Base-by-base conservation (phyloP, 2,888 invertebrate species). In the Cremastobaeus sp. region DNA sequence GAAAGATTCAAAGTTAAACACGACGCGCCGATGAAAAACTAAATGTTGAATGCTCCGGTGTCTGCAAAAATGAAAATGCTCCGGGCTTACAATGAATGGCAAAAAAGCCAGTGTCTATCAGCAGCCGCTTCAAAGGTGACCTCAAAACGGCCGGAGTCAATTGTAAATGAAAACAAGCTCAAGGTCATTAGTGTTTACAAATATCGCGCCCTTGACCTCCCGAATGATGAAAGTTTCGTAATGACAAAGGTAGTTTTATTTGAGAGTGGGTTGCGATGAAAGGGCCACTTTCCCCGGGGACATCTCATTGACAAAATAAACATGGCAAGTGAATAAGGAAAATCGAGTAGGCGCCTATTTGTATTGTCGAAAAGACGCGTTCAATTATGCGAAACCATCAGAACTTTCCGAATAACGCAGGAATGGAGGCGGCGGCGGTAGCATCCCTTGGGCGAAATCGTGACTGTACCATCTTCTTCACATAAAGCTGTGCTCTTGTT, bases 341-440 rank as follows among this genome's bases (percentile, higher is more conserved):
- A 68, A 62, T 50, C 45, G 20, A 54, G 54, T 48, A 64, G 55
- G 68, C 43, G 62, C 60, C 66, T 73, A 73, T 73, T 66, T 73
- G 73, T 73, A 68, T 74, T 74, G 64, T 69, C 64, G 47, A 73
- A 74, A 57, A 74, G 68, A 64, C 74, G 62, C 62, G 59, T 69
- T 64, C 74, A 74, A 69, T 74, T 74, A 74, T 74, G 64, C 68
- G 74, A 64, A 69, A 69, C 64, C 69, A 74, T 74, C 64, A 64
- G 64, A 74, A 74, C 64, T 74, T 74, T 74, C 37, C 64, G 57
- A 74, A 62, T 68, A 69, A 74, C 62, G 64, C 45, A 47, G 39
- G 68, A 66, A 64, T 32, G n/a, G n/a, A n/a, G n/a, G 39, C 28
- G 57, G 28, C 65, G 52, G 65, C 43, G 32, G 50, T 30, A 45